phyloP scores from a whole-genome alignment of 2,797 vertebrate species.

The Sphenodon punctatus region DNA sequence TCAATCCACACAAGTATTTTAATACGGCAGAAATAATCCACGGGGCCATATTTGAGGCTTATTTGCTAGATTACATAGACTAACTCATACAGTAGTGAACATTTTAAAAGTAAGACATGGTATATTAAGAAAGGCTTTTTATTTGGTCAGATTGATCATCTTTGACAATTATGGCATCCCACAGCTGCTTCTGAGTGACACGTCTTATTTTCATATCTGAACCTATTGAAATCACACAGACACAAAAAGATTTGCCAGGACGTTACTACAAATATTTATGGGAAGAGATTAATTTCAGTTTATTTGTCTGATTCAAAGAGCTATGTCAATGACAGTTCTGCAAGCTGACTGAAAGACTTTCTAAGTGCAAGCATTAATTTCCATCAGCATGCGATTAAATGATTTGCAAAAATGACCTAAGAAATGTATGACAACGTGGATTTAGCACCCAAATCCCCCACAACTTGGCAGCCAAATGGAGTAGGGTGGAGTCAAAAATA shows the following conservation, averaged over 20 bases:
- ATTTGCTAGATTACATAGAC: neutral
- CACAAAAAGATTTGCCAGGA: slow-evolving; percentile 32
- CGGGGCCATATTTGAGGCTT: slow-evolving; percentile 39
- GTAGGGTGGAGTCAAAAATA: neutral
- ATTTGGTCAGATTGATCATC: slow-evolving; percentile 11
- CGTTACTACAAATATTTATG: slow-evolving; percentile 21
- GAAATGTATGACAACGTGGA: slow-evolving; percentile 22
- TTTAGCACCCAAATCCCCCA: slow-evolving; percentile 1
- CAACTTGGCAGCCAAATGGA: slow-evolving; percentile 20
- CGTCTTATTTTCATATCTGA: slow-evolving; percentile 48
- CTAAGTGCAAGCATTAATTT: slow-evolving; percentile 37
- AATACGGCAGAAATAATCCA: slow-evolving; percentile 36
- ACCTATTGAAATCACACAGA: slow-evolving; percentile 33
- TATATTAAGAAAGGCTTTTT: slow-evolving; percentile 17
- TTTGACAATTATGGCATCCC: slow-evolving; percentile 17
- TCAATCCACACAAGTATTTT: slow-evolving; percentile 47
- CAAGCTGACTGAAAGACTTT: slow-evolving; percentile 43
- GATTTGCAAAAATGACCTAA: slow-evolving; percentile 8
- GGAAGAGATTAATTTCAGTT: slow-evolving; percentile 16
- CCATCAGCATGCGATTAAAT: slow-evolving; percentile 28
- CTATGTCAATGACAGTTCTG: slow-evolving; percentile 39
- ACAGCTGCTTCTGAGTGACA: no score
- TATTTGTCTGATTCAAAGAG: slow-evolving; percentile 14
- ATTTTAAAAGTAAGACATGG: neutral
- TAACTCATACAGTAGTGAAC: slow-evolving; percentile 5